These are phyloP conservation scores for Chymomyza procnemis DNA, from an alignment of 2,888 invertebrate species.

Conservation along the genomic window DNA sequence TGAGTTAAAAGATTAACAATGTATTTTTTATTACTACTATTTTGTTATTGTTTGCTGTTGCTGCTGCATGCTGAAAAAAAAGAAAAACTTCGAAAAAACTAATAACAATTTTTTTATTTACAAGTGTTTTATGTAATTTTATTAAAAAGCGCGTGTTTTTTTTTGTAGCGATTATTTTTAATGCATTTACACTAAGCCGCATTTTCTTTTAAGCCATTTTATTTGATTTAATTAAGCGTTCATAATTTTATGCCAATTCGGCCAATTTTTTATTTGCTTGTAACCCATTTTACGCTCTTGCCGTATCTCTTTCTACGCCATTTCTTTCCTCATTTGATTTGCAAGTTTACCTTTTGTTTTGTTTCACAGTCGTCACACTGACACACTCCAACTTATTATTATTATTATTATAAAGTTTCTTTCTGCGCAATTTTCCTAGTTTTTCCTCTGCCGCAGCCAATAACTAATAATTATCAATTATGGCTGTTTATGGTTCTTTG, in stretches of 20 bases:
- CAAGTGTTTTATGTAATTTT: slow-evolving; percentile 54
- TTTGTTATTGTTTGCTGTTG: slow-evolving; percentile 22
- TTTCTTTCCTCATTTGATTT: neutral
- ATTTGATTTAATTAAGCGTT: slow-evolving; percentile 45
- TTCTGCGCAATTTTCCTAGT: slow-evolving; percentile 2
- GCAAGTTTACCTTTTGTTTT: slow-evolving; percentile 19
- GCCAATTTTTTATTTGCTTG: neutral
- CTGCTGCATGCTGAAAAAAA: slow-evolving; percentile 41
- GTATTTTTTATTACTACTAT: slow-evolving; percentile 10
- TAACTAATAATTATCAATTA: neutral
- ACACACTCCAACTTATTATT: neutral
- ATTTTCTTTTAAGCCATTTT: slow-evolving; percentile 30
- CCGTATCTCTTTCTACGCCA: slow-evolving; percentile 1
- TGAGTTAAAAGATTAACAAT: slow-evolving; percentile 13
- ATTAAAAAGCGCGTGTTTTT: slow-evolving; percentile 28
- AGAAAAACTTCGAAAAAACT: slow-evolving; percentile 37
- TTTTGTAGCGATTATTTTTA: neutral
- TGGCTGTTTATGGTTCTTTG: neutral
- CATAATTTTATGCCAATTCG: slow-evolving; percentile 29
- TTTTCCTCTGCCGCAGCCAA: neutral
- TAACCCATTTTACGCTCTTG: slow-evolving; percentile 11
- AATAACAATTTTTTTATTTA: slow-evolving; percentile 44
- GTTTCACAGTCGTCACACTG: neutral
- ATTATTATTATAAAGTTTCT: neutral
- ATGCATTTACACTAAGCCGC: neutral